Evolutionary conservation across 2,113 vertebrate genomes (phyloP), one percentile per base, ranked within the genome.

Genomic region (Callocephalon fimbriatum): DNA sequence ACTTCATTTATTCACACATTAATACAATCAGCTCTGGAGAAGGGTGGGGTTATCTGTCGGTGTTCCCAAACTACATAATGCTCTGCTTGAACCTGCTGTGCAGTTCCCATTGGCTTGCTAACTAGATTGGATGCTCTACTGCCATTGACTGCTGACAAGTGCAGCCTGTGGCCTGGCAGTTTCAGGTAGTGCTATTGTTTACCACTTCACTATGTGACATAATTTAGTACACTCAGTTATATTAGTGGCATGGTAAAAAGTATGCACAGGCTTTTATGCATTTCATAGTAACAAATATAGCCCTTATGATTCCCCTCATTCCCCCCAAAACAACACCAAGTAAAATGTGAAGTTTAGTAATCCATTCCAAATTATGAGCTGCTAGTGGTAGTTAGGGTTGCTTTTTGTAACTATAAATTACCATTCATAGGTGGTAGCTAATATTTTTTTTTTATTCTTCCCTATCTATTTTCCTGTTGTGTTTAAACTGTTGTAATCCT

Each of bases 401-500:
- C 61, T 76, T 76, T 91, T 92, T 88, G 77, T 58, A 78, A 54
- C 68, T 95, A 87, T 67, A 94, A 96, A 94, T 97, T 96, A 66
- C 91, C 84, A 42, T 74, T 21, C 95, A 66, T 58, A 89, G 76
- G 86, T 71, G 74, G 37, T 89, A 96, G 65, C 74, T 94, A 86
- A 56, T 92, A 44, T 93, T 9, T 38, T 38, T 38, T 88, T 68
- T 93, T 93, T 90, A 82, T 88, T 92, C 95, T 93, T 97, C 19
- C 68, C 37, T 66, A 15, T 80, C 94, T 97, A 96, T 65, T 56
- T 78, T 97, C 85, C 95, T 88, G 86, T 89, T 96, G 93, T 88
- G 66, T 87, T 88, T 93, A 97, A 98, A 93, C 67, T 61, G 19
- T 88, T 97, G 76, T 91, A 84, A 94, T 97, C 80, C 59, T 95